Percentiles rank a stretch among this genome's conserved stretches.
Evolutionary conservation across 2,888 invertebrate genomes (phyloP).

Genomic region (Tetranychus piercei): DNA sequence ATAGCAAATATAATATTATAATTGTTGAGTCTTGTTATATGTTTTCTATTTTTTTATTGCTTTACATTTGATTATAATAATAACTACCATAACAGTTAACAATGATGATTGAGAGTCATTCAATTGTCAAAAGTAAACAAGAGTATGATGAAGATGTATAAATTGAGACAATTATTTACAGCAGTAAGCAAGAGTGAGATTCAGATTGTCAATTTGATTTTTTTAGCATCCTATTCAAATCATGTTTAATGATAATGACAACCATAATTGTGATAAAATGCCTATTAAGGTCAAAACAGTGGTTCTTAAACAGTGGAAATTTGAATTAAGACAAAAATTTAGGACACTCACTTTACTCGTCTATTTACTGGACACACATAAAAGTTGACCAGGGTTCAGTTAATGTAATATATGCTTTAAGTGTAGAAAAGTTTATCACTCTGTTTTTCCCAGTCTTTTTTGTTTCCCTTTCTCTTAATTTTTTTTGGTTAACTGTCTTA

Average conservation of each 20-base stretch:
- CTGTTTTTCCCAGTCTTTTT: neutral
- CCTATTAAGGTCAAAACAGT: conserved; percentile 1
- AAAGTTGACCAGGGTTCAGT: no score
- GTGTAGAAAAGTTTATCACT: neutral
- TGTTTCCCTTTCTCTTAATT: neutral
- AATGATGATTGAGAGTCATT: neutral
- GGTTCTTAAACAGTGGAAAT: neutral
- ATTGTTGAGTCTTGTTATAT: neutral
- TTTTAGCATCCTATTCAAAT: neutral
- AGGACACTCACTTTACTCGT: no score
- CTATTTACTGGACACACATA: no score
- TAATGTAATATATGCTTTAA: no score
- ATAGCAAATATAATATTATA: neutral
- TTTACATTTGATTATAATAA: neutral
- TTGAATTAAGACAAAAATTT: no score
- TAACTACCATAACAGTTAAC: neutral
- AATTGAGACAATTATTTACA: no score
- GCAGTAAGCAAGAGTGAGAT: no score
- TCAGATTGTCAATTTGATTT: no score
- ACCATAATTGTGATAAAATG: neutral
- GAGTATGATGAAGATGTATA: neutral
- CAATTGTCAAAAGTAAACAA: neutral
- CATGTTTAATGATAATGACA: neutral
- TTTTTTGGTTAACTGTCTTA: neutral
- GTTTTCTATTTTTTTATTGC: neutral